phyloP scores from a whole-genome alignment of 2,797 vertebrate species.

The Lemur catta region DNA sequence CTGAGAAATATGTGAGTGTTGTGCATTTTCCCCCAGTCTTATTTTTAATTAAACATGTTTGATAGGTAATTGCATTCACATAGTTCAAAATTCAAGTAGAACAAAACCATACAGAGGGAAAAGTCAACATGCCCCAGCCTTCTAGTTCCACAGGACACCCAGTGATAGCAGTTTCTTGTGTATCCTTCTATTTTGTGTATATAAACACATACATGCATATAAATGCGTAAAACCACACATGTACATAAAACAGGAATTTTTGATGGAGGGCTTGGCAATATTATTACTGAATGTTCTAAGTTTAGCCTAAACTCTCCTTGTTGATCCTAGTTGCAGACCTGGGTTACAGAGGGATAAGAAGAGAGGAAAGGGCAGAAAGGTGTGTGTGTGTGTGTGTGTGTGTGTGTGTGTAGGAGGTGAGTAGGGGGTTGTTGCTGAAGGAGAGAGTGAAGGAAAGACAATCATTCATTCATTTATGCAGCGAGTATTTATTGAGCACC shows the following conservation, averaged over 20 bases:
- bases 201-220: background rate
- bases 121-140: background rate
- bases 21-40: background rate
- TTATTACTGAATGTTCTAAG: background rate
- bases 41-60: conserved; percentile 34
- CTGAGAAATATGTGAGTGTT: background rate
- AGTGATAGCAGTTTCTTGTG: background rate
- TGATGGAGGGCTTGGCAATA: background rate
- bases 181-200: background rate
- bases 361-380: background rate
- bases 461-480: background rate
- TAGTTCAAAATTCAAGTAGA: conserved; percentile 35
- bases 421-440: background rate
- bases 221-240: background rate
- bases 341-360: background rate
- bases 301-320: conserved; percentile 13
- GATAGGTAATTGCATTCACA: background rate
- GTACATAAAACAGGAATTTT: background rate
- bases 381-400: background rate
- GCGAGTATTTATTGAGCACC: background rate
- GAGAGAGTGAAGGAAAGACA: background rate
- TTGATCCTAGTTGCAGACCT: background rate
- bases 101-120: background rate
- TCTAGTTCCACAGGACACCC: background rate
- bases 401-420: background rate